Percentiles rank a stretch among this genome's conserved stretches.
phyloP scores from a whole-genome alignment of 1,140 invertebrate genomes.

The Anastrepha obliqua region DNA sequence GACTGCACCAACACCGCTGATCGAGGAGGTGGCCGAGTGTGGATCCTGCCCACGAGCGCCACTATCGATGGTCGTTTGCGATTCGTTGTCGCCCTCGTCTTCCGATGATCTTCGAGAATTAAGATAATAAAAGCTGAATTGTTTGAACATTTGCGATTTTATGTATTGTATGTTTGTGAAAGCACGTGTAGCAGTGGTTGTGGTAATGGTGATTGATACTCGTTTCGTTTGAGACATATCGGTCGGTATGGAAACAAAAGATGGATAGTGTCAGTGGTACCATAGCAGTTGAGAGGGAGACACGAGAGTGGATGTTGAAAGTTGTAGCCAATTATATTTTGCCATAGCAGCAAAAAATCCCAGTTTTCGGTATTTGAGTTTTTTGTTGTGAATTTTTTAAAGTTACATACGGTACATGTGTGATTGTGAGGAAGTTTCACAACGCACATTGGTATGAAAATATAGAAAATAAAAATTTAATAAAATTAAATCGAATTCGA shows the following conservation, averaged over 20 bases:
- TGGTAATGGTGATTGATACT: not conserved
- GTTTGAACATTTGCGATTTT: constrained; percentile 14
- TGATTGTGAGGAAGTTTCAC: constrained; percentile 19
- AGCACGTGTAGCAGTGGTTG: not conserved
- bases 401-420: not conserved
- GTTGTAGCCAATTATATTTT: not conserved
- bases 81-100: constrained; percentile 73
- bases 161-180: not conserved
- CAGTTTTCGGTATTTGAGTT: not conserved
- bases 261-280: not conserved
- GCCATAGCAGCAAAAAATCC: no score
- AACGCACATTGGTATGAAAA: constrained; percentile 37
- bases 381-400: constrained; percentile 2
- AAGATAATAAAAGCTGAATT: constrained; percentile 67
- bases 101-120: constrained; percentile 74
- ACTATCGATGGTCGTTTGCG: constrained; percentile 70
- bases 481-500: constrained; percentile 13
- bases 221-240: not conserved
- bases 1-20: constrained; percentile 60
- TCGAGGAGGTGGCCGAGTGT: constrained; percentile 67
- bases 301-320: not conserved
- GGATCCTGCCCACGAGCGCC: constrained; percentile 68
- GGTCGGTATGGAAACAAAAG: not conserved
- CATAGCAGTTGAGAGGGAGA: not conserved
- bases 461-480: constrained; percentile 11